Conservation (phyloP, 2,797 vertebrate species). For the Cynopterus sphinx region DNA sequence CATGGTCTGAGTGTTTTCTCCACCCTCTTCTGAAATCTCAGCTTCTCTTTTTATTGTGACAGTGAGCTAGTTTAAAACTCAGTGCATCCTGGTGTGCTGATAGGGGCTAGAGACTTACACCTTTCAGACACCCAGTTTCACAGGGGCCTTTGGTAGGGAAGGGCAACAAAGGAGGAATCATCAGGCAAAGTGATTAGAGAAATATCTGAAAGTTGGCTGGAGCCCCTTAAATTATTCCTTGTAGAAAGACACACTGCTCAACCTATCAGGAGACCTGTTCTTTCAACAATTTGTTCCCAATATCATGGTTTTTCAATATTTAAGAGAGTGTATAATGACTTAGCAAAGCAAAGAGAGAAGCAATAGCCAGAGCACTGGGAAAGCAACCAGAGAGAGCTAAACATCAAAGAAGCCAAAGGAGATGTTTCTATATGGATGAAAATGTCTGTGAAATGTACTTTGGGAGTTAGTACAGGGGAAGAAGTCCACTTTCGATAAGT, state of each 20-base stretch:
- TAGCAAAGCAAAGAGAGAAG: not conserved
- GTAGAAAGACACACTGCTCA: not conserved
- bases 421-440: not conserved
- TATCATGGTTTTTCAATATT: not conserved
- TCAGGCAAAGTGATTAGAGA: not conserved
- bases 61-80: not conserved
- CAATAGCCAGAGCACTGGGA: not conserved
- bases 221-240: not conserved
- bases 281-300: not conserved
- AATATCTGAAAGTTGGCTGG: not conserved
- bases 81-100: not conserved
- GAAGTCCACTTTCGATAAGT: not conserved
- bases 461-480: not conserved
- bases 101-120: not conserved
- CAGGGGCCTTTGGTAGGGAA: not conserved
- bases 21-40: not conserved
- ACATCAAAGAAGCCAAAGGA: not conserved
- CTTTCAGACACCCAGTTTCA: not conserved
- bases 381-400: not conserved
- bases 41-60: not conserved
- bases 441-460: not conserved
- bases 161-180: not conserved
- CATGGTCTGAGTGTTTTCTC: not conserved
- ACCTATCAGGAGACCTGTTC: not conserved
- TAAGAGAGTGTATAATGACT: not conserved